Conservation (phyloP, 2,113 vertebrate genomes). For the Lanius ludovicianus region DNA sequence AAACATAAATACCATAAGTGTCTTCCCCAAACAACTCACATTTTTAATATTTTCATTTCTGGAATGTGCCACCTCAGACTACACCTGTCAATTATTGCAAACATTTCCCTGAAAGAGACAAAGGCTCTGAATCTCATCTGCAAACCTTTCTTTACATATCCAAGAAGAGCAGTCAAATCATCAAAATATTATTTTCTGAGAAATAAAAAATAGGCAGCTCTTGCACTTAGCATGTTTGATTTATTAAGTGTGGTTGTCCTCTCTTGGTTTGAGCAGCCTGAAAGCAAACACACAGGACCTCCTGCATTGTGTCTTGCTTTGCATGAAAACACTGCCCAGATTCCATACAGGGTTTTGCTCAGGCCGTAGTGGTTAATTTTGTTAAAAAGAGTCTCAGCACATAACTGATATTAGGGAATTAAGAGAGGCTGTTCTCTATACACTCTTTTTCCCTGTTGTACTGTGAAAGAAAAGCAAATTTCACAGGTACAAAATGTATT, state of each 20-base stretch:
- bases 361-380: background rate
- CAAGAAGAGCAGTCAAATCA: background rate
- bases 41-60: background rate
- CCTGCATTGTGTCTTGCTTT: background rate
- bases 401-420: background rate
- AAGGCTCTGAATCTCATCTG: background rate
- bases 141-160: background rate
- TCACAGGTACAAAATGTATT: background rate
- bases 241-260: background rate
- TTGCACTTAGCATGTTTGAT: background rate
- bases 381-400: background rate
- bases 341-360: background rate
- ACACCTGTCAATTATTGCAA: background rate
- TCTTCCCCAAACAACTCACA: background rate
- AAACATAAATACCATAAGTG: background rate
- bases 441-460: background rate
- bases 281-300: background rate
- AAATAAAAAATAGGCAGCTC: background rate
- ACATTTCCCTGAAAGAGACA: background rate
- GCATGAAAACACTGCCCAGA: background rate
- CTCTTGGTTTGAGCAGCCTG: background rate
- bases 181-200: background rate
- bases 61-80: background rate
- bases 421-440: background rate
- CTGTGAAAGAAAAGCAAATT: background rate